These are phyloP conservation scores for Oikopleura dioica DNA, from an alignment of 23 tunicate species.

Conservation along the genomic window DNA sequence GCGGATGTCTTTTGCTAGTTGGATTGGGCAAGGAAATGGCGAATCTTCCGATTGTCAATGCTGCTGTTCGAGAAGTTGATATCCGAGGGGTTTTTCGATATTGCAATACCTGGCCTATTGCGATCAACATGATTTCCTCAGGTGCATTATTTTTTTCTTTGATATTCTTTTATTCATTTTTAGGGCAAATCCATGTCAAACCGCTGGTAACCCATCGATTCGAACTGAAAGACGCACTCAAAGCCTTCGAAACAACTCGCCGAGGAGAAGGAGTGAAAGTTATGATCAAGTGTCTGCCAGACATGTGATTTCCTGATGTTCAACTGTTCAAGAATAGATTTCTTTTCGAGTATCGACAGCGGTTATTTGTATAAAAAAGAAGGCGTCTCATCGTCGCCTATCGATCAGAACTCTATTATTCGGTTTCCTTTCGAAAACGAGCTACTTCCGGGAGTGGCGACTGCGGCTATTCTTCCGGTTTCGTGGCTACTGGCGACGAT, in stretches of 20 bases:
- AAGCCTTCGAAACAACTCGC: constrained; percentile 54
- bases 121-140: constrained; percentile 77
- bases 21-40: constrained; percentile 81
- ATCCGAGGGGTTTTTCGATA: constrained; percentile 89
- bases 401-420: too few species aligned
- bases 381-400: too few species aligned
- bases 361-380: too few species aligned
- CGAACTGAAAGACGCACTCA: constrained; percentile 41
- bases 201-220: constrained; percentile 92
- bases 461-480: too few species aligned
- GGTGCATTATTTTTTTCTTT: neutral
- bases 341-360: too few species aligned
- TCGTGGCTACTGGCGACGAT: too few species aligned
- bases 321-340: too few species aligned
- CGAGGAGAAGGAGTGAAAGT: constrained; percentile 81
- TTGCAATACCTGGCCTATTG: constrained; percentile 96
- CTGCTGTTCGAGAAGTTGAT: constrained; percentile 96
- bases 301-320: constrained; percentile 30
- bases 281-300: constrained; percentile 86
- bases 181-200: constrained; percentile 58
- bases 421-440: too few species aligned
- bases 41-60: constrained; percentile 79
- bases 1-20: constrained; percentile 73
- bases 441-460: too few species aligned
- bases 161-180: neutral